phyloP scores from a whole-genome alignment of 2,113 vertebrate genomes.

The Dicaeum eximium region DNA sequence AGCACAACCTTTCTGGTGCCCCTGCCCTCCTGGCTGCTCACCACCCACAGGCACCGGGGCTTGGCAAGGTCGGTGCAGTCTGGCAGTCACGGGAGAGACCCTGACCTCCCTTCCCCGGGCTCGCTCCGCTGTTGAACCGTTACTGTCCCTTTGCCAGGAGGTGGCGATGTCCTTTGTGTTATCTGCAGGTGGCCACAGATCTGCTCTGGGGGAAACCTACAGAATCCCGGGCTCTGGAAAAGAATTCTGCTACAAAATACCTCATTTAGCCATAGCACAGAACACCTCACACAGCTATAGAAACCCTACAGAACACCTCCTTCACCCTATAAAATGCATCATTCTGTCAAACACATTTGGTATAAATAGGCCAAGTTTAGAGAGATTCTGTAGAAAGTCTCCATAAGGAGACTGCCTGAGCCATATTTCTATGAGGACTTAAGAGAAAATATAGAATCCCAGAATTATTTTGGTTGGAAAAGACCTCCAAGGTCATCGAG shows the following conservation, averaged over 20 bases:
- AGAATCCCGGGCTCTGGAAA: not conserved
- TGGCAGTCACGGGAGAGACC: not conserved
- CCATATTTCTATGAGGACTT: not conserved
- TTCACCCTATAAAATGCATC: not conserved
- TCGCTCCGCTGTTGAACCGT: too few species aligned
- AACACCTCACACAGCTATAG: not conserved
- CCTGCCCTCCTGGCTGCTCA: not conserved
- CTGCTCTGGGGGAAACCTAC: not conserved
- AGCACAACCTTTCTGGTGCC: not conserved
- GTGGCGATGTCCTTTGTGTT: conserved; percentile 37
- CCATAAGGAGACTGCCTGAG: not conserved
- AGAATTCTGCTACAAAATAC: not conserved
- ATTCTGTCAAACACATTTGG: not conserved
- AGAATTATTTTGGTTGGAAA: not conserved
- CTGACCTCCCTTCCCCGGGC: not conserved
- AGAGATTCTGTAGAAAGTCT: not conserved
- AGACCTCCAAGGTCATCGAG: not conserved
- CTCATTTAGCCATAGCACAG: not conserved
- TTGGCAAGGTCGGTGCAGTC: not conserved
- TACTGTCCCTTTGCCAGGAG: conserved; percentile 14
- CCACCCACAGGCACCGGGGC: not conserved
- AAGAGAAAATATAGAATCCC: not conserved
- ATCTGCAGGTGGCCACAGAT: not conserved
- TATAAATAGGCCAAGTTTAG: not conserved
- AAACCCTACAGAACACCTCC: not conserved